These are phyloP conservation scores for Chelon labrosus DNA, from an alignment of 2,797 vertebrate species.

Conservation along the genomic window DNA sequence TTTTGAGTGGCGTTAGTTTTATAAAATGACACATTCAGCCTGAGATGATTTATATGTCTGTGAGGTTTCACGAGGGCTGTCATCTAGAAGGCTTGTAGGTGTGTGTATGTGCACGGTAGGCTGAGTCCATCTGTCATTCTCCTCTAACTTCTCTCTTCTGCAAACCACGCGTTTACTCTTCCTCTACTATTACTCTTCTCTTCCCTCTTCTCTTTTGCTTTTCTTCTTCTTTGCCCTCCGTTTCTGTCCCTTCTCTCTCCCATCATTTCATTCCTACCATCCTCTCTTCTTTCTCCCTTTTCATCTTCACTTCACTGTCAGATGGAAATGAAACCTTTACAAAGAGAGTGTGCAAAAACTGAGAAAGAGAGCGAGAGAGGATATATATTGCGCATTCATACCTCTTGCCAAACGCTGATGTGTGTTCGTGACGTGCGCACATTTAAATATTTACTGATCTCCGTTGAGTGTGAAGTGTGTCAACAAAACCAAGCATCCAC, in stretches of 20 bases:
- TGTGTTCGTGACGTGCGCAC: conserved; percentile 14
- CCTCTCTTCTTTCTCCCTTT: conserved; percentile 10
- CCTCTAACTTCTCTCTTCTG: not conserved
- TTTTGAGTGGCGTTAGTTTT: conserved; percentile 23
- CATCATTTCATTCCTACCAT: not conserved
- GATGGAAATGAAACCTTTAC: conserved; percentile 66
- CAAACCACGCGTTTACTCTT: conserved; percentile 13
- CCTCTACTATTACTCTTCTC: not conserved
- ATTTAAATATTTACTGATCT: conserved; percentile 61
- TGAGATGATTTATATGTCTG: conserved; percentile 33
- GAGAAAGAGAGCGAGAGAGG: not conserved
- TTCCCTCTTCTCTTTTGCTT: not conserved
- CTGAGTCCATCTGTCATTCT: conserved; percentile 20
- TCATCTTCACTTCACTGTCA: conserved; percentile 35
- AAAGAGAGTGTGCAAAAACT: conserved; percentile 6
- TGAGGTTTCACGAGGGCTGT: conserved; percentile 32
- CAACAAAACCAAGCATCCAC: conserved; percentile 20
- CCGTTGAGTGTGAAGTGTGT: conserved; percentile 56
- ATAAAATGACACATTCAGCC: conserved; percentile 12
- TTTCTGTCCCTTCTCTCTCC: not conserved
- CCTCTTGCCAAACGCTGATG: conserved; percentile 11
- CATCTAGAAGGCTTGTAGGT: conserved; percentile 27
- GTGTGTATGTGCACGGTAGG: conserved; percentile 2
- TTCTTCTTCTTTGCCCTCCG: not conserved
- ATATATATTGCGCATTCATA: conserved; percentile 4